Evolutionary conservation across 2,888 invertebrate genomes (phyloP).

Genomic region (Drosophila atripex): DNA sequence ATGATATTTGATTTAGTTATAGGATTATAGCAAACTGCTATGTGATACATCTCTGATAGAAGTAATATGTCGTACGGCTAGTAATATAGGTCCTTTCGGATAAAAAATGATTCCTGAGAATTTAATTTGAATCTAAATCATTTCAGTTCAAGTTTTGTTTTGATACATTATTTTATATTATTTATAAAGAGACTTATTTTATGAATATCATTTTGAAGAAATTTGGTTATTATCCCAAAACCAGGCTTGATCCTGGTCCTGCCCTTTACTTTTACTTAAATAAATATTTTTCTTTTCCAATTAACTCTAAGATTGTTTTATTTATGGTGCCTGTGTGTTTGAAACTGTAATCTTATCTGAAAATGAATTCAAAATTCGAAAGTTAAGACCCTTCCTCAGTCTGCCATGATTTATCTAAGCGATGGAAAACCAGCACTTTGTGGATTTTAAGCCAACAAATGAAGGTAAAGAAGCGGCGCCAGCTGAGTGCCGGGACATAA

Average conservation of each 20-base stretch:
- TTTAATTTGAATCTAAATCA: background rate
- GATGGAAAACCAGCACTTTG: constrained; percentile 48
- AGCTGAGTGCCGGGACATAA: constrained; percentile 36
- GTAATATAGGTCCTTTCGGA: background rate
- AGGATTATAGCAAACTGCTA: constrained; percentile 14
- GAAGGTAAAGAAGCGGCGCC: constrained; percentile 55
- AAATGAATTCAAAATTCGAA: constrained; percentile 27
- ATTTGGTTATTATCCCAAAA: background rate
- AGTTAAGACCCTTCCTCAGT: constrained; percentile 22
- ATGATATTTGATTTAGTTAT: constrained; percentile 4
- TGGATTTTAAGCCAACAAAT: constrained; percentile 23
- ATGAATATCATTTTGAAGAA: background rate
- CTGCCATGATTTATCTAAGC: constrained; percentile 49
- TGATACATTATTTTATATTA: background rate
- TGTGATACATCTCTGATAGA: constrained; percentile 17
- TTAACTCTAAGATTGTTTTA: background rate
- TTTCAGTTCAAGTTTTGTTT: background rate
- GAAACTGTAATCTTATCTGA: background rate
- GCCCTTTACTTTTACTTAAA: background rate
- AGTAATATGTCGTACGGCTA: background rate
- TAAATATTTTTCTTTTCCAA: background rate
- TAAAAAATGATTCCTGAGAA: background rate
- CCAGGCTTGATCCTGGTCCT: no score
- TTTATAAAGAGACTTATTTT: no score
- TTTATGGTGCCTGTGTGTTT: background rate